Conservation (phyloP, 2,113 vertebrate species). For the Formicarius rufipectus region DNA sequence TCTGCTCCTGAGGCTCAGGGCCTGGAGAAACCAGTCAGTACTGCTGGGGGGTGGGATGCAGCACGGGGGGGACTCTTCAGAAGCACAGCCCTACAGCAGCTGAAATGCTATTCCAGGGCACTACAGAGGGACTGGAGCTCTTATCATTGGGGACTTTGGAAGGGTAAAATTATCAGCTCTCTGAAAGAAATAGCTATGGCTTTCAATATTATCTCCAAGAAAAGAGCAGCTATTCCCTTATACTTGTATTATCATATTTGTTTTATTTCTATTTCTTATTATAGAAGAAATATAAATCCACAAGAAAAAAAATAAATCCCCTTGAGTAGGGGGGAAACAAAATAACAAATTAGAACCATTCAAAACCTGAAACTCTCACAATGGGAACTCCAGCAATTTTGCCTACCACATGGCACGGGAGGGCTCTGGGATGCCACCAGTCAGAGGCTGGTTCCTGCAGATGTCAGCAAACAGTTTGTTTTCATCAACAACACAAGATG, state of each 20-base stretch:
- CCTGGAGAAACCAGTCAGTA: rapidly evolving
- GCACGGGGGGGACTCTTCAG: not conserved
- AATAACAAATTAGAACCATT: not conserved
- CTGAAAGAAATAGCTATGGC: not conserved
- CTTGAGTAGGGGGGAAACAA: not conserved
- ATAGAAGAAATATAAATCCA: not conserved
- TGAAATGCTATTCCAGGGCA: not conserved
- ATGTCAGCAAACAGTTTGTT: constrained; percentile 25
- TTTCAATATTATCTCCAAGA: not conserved
- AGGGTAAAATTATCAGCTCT: not conserved
- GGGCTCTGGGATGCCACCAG: not conserved
- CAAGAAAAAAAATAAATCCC: not conserved
- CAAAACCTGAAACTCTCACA: not conserved
- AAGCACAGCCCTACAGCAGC: not conserved
- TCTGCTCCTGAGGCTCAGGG: no score
- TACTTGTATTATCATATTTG: not conserved
- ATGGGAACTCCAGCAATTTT: not conserved
- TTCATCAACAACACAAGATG: constrained; percentile 20
- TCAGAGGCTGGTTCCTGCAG: not conserved
- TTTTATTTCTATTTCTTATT: not conserved
- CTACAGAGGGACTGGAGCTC: not conserved
- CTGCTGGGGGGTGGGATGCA: not conserved
- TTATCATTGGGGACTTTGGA: not conserved
- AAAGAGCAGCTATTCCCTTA: not conserved
- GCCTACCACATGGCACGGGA: not conserved